Base-by-base conservation (phyloP, 2,888 invertebrate species). In the Drosophila planitibia region DNA sequence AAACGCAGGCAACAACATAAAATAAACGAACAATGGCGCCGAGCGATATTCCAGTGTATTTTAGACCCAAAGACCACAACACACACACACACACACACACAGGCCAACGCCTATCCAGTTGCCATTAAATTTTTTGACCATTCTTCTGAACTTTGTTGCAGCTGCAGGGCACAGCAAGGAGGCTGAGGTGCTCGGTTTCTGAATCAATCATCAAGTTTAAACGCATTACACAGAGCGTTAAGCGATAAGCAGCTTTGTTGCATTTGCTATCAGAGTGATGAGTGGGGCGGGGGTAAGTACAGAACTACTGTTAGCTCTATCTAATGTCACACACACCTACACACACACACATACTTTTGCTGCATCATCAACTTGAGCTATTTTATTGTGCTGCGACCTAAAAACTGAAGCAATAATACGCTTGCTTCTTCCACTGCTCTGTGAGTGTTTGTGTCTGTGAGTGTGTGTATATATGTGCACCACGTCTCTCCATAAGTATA, bases 211-310 rank as follows among this genome's bases (percentile, higher is more conserved):
- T 81, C 85, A 83, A 85, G 76, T 83, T 89, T 89, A 89, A 85
- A 88, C 85, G 85, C 85, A 85, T 85, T 85, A 89, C 88, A 82
- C 72, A 70, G 76, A 84, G 83, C 85, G 85, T 85, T 87, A 87
- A 89, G 75, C 85, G 85, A 89, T 85, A 85, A 85, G 85, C 90
- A 85, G 85, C 85, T 85, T 85, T 89, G 85, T 83, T 85, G 90
- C 85, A 85, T 80, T 73, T 70, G 28, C 25, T 39, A 58, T 41
- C 32, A 32, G 41, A 68, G 16, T 32, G 22, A 16, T 5, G 32
- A 19, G 1, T 22, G 37, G 5, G 25, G 32, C 14, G 16, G 25
- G 5, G 9, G 12, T 28, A 5, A 9, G 16, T 70, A 25, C 39
- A 49, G 41, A 74, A 54, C 75, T 71, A 68, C 79, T 70, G 61